Evolutionary conservation across 2,888 invertebrate genomes (phyloP), one percentile per base, ranked within the genome.

Genomic region (Drosophila formosana): DNA sequence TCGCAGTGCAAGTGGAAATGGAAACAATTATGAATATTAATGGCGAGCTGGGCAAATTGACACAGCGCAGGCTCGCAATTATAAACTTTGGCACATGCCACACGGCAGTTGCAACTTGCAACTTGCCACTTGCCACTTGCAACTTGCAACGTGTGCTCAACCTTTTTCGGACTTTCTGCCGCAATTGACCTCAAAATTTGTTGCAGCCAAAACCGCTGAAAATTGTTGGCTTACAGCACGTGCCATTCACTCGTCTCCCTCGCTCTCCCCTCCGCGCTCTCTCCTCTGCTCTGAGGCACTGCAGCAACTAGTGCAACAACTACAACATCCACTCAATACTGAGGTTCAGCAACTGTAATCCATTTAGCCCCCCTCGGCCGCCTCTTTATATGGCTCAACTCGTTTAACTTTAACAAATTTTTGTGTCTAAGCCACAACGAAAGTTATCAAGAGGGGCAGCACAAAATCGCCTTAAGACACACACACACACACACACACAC

Each of bases 371-470:
- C 3, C 23, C 4, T 2, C 34, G 18, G 9, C 7, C 23, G 2
- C 23, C 25, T 18, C 34, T 39, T 4, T 39, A 75, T 78, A 65
- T 63, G 65, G 41, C 75, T 66, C 79, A 84, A 78, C 82, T 81
- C 67, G 84, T 68, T 78, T 61, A 75, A 78, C 60, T 84, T 78
- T 71, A 53, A 52, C 75, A 84, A 81, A 80, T 80, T 80, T 81
- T 56, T 63, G 60, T 41, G 51, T 67, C 67, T 71, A 81, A 84
- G 84, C 85, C 82, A 65, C 79, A 67, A 51, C 41, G 66, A 67
- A 84, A 71, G 79, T 78, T 74, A 45, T 60, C 62, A 47, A 66
- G 58, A 55, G 32, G 47, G 41, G 32, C 30, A 43, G 41, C 37
- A 9, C 37, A 13, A 68, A 73, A 57, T 45, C 41, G 49, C 56